phyloP scores from a whole-genome alignment of 2,797 vertebrate species.

The Schizothorax lantsangensis region DNA sequence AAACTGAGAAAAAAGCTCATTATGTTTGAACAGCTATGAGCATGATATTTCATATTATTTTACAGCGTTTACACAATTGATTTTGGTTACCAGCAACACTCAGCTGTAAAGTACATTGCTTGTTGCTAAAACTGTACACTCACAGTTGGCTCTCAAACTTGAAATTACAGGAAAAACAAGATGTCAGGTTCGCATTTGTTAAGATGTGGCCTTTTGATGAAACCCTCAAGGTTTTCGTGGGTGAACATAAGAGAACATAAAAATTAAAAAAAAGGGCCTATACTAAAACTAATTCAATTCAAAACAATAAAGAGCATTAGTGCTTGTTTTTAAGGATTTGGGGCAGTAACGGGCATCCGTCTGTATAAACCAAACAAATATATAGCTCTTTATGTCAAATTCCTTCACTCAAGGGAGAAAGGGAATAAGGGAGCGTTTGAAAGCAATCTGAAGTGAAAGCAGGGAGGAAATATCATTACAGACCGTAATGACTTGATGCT shows the following conservation, averaged over 20 bases:
- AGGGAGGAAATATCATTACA: constrained; percentile 57
- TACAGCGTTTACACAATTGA: constrained; percentile 54
- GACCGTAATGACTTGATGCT: constrained; percentile 55
- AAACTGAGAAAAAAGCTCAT: constrained; percentile 52
- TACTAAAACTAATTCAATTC: neutral
- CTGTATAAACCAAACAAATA: constrained; percentile 27
- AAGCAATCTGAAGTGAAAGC: constrained; percentile 55
- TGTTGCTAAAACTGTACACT: constrained; percentile 51
- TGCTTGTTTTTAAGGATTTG: constrained; percentile 21
- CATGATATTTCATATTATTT: constrained; percentile 48
- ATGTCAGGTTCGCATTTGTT: neutral
- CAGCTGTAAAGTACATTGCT: constrained; percentile 59
- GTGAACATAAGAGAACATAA: neutral
- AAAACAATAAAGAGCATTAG: constrained; percentile 31
- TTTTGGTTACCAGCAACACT: constrained; percentile 74
- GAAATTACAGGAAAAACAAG: constrained; percentile 29
- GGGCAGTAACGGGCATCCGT: constrained; percentile 22
- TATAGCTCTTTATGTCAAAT: constrained; percentile 38
- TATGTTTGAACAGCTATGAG: constrained; percentile 48
- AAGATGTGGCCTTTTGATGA: neutral
- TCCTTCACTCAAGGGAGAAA: constrained; percentile 51
- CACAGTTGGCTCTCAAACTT: constrained; percentile 48
- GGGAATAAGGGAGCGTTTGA: constrained; percentile 40
- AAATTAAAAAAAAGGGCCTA: neutral
- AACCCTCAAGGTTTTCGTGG: neutral